A percentile compares a stretch with the other conserved stretches of the same genome.
Conservation (phyloP, 2,888 invertebrate genomes). For the Dynastes tityus region DNA sequence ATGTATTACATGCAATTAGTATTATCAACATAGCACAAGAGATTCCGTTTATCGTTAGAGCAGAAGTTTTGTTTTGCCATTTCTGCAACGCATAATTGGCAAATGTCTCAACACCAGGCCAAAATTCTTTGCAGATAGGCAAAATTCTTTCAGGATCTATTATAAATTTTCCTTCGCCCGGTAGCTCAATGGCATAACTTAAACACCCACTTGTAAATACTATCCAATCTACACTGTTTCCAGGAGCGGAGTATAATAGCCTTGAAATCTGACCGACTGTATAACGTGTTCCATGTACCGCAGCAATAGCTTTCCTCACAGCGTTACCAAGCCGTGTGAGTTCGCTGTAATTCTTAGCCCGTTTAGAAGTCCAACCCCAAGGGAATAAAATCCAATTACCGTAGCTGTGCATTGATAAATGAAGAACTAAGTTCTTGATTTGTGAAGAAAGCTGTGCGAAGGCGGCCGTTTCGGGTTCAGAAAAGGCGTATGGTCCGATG, state of each 20-base stretch:
- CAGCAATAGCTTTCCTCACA: constrained; percentile 70
- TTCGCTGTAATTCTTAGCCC: constrained; percentile 71
- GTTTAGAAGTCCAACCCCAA: constrained; percentile 76
- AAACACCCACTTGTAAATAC: constrained; percentile 74
- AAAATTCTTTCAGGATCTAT: constrained; percentile 70
- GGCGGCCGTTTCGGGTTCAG: constrained; percentile 73
- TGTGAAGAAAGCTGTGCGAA: constrained; percentile 73
- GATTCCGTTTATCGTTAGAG: no score
- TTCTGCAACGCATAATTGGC: constrained; percentile 65
- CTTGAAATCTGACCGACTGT: constrained; percentile 69
- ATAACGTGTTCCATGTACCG: constrained; percentile 69
- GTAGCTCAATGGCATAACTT: constrained; percentile 78
- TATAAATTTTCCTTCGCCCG: constrained; percentile 67
- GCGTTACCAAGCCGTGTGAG: constrained; percentile 70
- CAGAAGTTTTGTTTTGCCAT: background rate
- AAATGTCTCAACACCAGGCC: constrained; percentile 73
- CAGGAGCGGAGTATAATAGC: constrained; percentile 74
- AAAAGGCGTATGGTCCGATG: constrained; percentile 70
- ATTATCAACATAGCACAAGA: no score
- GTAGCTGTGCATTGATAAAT: constrained; percentile 81
- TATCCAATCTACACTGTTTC: constrained; percentile 80
- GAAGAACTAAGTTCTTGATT: constrained; percentile 73
- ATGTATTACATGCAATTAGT: no score
- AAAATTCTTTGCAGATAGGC: constrained; percentile 75
- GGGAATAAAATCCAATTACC: constrained; percentile 79